A percentile compares a stretch with the other conserved stretches of the same genome.
Conservation (phyloP, 2,113 vertebrate genomes). For the Burhinus bistriatus region DNA sequence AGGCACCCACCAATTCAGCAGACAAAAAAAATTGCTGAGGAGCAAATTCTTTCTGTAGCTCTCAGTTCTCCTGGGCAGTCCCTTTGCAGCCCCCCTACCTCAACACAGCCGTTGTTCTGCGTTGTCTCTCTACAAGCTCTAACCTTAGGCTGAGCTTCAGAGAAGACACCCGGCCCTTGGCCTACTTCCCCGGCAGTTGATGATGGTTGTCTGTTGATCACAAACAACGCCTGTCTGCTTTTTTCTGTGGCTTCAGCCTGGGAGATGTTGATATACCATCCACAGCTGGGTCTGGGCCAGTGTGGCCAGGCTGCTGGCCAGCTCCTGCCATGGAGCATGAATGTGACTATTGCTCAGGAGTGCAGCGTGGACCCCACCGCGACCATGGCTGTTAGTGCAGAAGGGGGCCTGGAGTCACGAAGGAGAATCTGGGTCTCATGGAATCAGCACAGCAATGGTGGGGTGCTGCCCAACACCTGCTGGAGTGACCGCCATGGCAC, state of each 20-base stretch:
- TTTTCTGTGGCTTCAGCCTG: background rate
- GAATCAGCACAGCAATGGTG: background rate
- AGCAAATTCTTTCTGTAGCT: background rate
- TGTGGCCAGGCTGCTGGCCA: background rate
- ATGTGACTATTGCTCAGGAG: background rate
- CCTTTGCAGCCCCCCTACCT: too few species aligned
- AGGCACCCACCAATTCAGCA: background rate
- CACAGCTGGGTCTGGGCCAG: background rate
- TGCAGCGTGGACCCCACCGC: accelerated
- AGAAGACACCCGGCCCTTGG: background rate
- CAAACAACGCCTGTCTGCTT: too few species aligned
- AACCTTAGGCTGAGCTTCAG: background rate
- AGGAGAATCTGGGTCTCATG: background rate
- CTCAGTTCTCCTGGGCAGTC: too few species aligned
- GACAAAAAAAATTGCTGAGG: background rate
- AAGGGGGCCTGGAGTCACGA: background rate
- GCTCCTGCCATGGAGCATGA: background rate
- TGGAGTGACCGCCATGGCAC: background rate
- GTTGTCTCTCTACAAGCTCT: background rate
- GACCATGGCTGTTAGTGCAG: background rate
- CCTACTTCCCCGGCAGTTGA: background rate
- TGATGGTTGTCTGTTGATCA: too few species aligned
- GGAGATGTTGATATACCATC: background rate
- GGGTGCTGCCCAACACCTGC: background rate
- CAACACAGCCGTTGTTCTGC: background rate